phyloP scores from a whole-genome alignment of 92 coral and sea anemone genomes.

The Paramuricea clavata region DNA sequence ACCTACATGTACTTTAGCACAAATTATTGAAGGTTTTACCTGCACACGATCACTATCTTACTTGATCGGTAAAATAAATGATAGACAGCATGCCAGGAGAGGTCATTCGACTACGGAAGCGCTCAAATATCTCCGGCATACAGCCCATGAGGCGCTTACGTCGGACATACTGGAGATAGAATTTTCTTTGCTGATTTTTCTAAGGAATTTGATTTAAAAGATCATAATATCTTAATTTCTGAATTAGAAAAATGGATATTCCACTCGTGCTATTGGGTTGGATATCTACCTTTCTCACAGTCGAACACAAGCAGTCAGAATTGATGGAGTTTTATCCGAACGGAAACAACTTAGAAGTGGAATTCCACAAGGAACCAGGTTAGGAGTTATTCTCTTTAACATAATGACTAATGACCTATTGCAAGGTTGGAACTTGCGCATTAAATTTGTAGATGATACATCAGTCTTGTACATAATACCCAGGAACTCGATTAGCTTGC shows the following conservation, averaged over 20 bases:
- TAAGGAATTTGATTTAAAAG: neutral
- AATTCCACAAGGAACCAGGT: too few relatives aligned
- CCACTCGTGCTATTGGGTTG: too few relatives aligned
- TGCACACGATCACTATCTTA: neutral
- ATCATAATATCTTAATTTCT: too few relatives aligned
- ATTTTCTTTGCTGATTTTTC: neutral
- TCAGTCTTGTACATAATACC: slow-evolving; percentile 55
- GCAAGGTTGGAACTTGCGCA: slow-evolving; percentile 1
- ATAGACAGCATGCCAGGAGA: neutral
- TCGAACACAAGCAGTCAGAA: too few relatives aligned
- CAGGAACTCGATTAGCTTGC: neutral
- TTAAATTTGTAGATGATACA: slow-evolving; percentile 41
- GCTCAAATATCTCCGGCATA: neutral
- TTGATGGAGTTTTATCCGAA: too few relatives aligned
- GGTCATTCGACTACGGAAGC: neutral
- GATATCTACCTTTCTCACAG: too few relatives aligned
- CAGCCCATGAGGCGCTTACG: neutral
- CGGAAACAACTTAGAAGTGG: too few relatives aligned
- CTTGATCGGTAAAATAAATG: neutral
- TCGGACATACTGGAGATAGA: neutral
- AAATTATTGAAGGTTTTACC: slow-evolving; percentile 12
- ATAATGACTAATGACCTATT: slow-evolving; percentile 27
- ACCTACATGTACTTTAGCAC: neutral
- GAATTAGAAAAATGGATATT: too few relatives aligned
- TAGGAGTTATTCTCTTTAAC: neutral